Conservation (phyloP, 2,113 vertebrate species). For the Athene noctua region DNA sequence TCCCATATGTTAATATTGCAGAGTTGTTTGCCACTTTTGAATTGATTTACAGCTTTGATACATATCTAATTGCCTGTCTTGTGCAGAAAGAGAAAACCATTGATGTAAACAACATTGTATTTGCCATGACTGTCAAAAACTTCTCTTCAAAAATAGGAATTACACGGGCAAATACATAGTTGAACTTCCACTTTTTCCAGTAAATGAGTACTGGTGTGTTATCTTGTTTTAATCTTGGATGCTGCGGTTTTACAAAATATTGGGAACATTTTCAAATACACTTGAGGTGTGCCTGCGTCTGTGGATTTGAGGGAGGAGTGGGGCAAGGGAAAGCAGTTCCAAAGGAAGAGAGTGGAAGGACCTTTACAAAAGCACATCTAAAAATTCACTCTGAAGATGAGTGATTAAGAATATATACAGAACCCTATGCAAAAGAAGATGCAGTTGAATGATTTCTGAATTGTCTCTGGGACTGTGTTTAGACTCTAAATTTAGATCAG, state of each 20-base stretch:
- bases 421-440: not conserved
- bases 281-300: not conserved
- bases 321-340: not conserved
- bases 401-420: not conserved
- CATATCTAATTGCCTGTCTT: accelerated
- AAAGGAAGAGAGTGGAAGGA: not conserved
- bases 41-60: not conserved
- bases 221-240: not conserved
- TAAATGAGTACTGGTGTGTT: not conserved
- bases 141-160: not conserved
- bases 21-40: not conserved
- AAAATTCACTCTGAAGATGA: not conserved
- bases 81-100: not conserved
- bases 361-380: not conserved
- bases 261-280: not conserved
- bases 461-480: not conserved
- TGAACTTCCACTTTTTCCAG: not conserved
- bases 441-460: not conserved
- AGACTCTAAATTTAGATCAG: not conserved
- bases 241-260: not conserved
- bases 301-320: not conserved
- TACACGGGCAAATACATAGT: not conserved
- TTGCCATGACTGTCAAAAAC: not conserved
- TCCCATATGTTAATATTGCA: not conserved
- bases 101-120: not conserved